Conservation (phyloP, 2,888 invertebrate genomes). For the Hirudinaria manillensis region DNA sequence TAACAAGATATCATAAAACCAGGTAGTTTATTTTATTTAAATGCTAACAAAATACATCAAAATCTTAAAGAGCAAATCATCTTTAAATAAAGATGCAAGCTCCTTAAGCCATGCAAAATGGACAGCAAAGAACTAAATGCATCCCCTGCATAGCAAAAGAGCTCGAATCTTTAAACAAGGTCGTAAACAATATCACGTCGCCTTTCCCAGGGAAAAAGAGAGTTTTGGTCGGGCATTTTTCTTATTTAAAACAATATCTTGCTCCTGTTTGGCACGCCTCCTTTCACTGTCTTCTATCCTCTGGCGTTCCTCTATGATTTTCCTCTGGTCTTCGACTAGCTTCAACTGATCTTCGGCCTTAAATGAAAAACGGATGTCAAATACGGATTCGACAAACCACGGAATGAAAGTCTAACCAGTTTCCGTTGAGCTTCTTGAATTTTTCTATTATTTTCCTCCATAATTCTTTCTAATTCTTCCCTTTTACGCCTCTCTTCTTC, state of each 20-base stretch:
- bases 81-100: too few species aligned
- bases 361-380: background rate
- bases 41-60: too few species aligned
- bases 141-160: too few species aligned
- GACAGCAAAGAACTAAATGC: too few species aligned
- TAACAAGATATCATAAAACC: too few species aligned
- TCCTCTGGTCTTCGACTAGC: conserved; percentile 91
- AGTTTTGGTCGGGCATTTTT: conserved; percentile 85
- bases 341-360: conserved; percentile 89
- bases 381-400: background rate
- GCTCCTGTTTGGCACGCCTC: conserved; percentile 83
- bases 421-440: conserved; percentile 93
- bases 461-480: conserved; percentile 87
- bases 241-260: conserved; percentile 92
- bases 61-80: too few species aligned
- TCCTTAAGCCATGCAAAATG: too few species aligned
- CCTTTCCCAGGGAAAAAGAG: conserved; percentile 62
- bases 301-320: conserved; percentile 84
- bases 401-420: conserved; percentile 68
- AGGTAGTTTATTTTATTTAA: too few species aligned
- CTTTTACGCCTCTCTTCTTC: conserved; percentile 93
- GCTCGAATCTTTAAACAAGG: background rate
- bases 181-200: conserved; percentile 25
- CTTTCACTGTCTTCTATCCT: conserved; percentile 87
- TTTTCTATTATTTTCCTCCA: conserved; percentile 94